Evolutionary conservation across 2,797 vertebrate genomes (phyloP), one percentile per base, ranked within the genome.

Genomic region (Coregonus suidteri): DNA sequence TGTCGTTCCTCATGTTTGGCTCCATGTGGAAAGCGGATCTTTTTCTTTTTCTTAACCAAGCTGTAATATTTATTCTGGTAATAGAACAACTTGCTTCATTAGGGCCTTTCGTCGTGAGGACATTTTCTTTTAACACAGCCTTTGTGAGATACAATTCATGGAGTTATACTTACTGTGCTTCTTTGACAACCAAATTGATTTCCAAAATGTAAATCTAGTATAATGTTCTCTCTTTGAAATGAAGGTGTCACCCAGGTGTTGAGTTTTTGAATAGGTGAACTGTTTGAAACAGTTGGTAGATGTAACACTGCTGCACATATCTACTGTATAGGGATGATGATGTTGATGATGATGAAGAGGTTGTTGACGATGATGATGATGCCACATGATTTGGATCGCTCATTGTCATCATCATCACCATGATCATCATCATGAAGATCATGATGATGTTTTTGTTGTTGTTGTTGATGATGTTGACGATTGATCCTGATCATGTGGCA

Each of bases 1-100:
- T 59, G 54, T 47, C 74, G 35, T 66, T 78, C 18, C 35, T 71
- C 56, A 15, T 16, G 5, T 30, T 68, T 73, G 34, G 30, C 67
- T 41, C 73, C 41, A 47, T 47, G 41, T 47, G 9, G 41, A 52
- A 37, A 20, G n/a, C 6, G 31, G 31, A 37, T 16, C 6, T 16
- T 41, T 18, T 69, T 18, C 0, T 66, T 66, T 66, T 67, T 67
- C 65, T 67, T 47, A 59, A 11, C 35, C 68, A 70, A n/a, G 68
- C 18, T 47, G 68, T 47, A 35, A 70, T 70, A 70, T 70, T 37
- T n/a, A 35, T 47, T n/a, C 13, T 47, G 18, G 37, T 47, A 70
- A 37, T 70, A 0, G 68, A 47, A 16, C 15, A n/a, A 9, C 71
- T n/a, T 56, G 47, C 51, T 73, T 54, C 14, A 18, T 35, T 25